Evolutionary conservation across 2,797 vertebrate species (phyloP).

Genomic region (Potorous gilbertii): DNA sequence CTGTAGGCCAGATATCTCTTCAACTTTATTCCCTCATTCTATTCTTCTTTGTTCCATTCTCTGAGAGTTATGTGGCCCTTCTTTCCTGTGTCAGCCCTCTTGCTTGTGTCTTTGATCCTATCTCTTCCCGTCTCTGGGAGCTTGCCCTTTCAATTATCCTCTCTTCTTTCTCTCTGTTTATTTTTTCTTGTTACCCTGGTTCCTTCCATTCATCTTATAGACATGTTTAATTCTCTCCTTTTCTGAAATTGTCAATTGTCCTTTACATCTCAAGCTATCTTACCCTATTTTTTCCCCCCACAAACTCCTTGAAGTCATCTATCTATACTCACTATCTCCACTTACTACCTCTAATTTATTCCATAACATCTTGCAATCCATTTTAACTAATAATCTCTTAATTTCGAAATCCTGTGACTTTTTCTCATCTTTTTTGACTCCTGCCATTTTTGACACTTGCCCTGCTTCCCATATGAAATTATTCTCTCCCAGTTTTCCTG

Average conservation of each 20-base stretch:
- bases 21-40: no score
- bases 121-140: no score
- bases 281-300: neutral
- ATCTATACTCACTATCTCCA: neutral
- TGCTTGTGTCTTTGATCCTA: no score
- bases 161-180: no score
- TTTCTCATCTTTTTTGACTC: neutral
- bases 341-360: neutral
- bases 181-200: no score
- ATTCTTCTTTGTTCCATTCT: no score
- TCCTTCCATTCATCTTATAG: no score
- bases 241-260: neutral
- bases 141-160: no score
- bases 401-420: neutral
- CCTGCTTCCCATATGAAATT: neutral
- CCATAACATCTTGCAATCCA: neutral
- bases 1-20: no score
- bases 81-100: no score
- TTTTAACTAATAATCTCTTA: neutral
- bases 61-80: no score
- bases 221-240: neutral
- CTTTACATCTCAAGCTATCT: neutral
- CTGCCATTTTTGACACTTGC: no score
- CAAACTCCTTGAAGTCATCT: neutral
- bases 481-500: neutral